A percentile compares a stretch with the other conserved stretches of the same genome.
Evolutionary conservation across 2,888 invertebrate genomes (phyloP).

Genomic region (Trachelus stipa): DNA sequence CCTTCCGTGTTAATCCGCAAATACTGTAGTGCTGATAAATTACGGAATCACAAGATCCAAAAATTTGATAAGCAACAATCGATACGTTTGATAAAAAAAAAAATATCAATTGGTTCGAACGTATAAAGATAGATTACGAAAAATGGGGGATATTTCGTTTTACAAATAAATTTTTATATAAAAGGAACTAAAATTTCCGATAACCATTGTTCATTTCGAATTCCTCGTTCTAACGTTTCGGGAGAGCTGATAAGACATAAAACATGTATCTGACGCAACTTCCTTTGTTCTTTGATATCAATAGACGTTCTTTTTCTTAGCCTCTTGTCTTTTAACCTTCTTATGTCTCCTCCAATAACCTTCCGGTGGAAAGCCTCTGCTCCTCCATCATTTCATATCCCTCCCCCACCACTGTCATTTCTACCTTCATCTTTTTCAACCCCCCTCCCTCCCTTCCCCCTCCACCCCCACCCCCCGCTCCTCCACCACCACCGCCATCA

Average conservation of each 20-base stretch:
- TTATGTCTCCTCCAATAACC: constrained; percentile 20
- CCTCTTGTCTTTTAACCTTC: constrained; percentile 23
- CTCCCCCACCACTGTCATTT: background rate
- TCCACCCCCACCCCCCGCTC: background rate
- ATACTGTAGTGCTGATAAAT: background rate
- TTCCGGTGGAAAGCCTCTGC: constrained; percentile 3
- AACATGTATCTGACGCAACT: background rate
- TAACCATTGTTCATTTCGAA: background rate
- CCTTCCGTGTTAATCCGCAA: background rate
- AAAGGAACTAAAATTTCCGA: background rate
- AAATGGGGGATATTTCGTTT: too few relatives aligned
- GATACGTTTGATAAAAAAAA: too few relatives aligned
- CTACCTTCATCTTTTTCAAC: constrained; percentile 8
- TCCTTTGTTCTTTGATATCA: background rate
- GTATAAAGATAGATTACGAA: too few relatives aligned
- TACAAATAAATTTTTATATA: too few relatives aligned
- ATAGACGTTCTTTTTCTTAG: background rate
- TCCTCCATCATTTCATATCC: constrained; percentile 9
- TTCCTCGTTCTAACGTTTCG: background rate
- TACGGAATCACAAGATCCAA: background rate
- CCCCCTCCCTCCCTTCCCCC: background rate
- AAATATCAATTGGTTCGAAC: too few relatives aligned
- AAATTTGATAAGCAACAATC: background rate
- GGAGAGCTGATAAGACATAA: background rate
- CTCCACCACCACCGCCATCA: background rate